Conservation (phyloP, 2,797 vertebrate species). For the Molossus molossus region DNA sequence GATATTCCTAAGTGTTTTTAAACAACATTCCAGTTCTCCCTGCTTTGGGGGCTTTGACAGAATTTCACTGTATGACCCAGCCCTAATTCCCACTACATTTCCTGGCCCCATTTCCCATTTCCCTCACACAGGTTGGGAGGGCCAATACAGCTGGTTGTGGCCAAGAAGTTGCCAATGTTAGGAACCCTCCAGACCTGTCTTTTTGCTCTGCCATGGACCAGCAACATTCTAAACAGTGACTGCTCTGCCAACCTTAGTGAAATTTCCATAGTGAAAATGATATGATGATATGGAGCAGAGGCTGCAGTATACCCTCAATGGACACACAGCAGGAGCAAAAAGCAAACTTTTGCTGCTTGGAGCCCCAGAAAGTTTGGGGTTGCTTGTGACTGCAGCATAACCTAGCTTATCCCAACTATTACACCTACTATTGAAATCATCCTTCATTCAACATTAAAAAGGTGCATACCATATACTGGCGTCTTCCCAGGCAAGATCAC, state of each 20-base stretch:
- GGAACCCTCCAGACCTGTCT: constrained; percentile 15
- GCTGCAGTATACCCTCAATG: not conserved
- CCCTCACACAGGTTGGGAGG: not conserved
- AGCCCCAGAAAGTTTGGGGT: not conserved
- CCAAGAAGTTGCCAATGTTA: constrained; percentile 17
- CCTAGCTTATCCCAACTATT: not conserved
- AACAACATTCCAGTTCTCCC: not conserved
- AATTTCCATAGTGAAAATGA: not conserved
- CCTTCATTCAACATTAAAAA: constrained; percentile 57
- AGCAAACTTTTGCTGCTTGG: not conserved
- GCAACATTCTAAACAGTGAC: constrained; percentile 19
- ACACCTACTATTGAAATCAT: constrained; percentile 39
- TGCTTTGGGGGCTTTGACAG: not conserved
- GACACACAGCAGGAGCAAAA: not conserved
- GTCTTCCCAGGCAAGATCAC: constrained; percentile 99
- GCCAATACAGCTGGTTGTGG: not conserved
- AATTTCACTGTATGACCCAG: not conserved
- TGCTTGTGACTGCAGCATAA: not conserved
- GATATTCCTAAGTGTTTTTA: constrained; percentile 53
- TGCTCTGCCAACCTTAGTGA: constrained; percentile 14
- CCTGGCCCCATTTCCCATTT: not conserved
- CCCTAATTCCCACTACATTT: not conserved
- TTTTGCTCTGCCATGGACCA: not conserved
- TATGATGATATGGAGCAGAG: not conserved
- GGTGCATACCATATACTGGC: constrained; percentile 95